Conservation (phyloP, 2,113 vertebrate species). For the Microtus ochrogaster region DNA sequence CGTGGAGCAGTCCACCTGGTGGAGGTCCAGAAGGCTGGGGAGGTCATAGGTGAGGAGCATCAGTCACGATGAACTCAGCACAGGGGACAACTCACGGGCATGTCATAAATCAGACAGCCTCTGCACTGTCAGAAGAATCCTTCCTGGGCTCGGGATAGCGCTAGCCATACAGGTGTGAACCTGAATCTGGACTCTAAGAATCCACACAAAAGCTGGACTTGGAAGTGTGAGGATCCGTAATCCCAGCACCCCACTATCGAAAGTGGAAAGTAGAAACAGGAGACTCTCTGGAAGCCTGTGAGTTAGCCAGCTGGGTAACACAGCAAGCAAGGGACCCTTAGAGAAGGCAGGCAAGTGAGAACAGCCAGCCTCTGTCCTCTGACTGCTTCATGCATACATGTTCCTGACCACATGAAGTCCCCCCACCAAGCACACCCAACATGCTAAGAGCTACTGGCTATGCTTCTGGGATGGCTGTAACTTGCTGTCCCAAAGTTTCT, state of each 20-base stretch:
- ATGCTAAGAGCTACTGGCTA: background rate
- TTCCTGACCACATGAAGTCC: background rate
- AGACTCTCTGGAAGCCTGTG: background rate
- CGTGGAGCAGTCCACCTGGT: background rate
- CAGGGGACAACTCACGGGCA: accelerated
- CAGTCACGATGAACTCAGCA: accelerated
- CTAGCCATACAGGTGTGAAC: background rate
- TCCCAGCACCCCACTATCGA: too few relatives aligned
- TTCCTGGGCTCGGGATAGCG: background rate
- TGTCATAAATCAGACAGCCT: background rate
- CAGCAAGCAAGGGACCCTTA: background rate
- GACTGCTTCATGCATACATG: too few relatives aligned
- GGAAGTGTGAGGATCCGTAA: background rate
- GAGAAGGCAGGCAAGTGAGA: background rate
- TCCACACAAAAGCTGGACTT: background rate
- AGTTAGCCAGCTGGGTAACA: background rate
- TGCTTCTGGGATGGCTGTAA: background rate
- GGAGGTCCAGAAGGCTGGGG: background rate
- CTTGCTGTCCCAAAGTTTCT: background rate
- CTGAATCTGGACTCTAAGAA: background rate
- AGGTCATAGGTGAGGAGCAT: background rate
- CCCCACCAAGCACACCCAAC: background rate
- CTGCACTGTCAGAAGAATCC: background rate
- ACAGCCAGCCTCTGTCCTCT: background rate
- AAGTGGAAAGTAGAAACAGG: background rate